These are phyloP conservation scores for Linyphia triangularis DNA, from an alignment of 2,888 invertebrate genomes.

Conservation along the genomic window DNA sequence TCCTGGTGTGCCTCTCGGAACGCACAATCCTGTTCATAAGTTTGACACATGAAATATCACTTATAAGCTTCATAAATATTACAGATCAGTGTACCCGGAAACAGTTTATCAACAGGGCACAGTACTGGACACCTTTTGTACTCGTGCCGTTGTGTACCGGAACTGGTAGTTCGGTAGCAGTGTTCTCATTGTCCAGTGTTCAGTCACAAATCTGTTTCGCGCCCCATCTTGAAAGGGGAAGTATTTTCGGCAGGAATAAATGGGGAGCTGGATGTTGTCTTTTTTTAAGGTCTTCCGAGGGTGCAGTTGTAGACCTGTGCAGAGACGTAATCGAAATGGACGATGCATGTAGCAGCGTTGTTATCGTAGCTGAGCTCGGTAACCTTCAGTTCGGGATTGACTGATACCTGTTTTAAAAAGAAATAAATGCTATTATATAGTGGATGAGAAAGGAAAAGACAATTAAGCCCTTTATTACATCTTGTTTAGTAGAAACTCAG, in stretches of 20 bases:
- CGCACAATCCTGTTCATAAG: constrained; percentile 24
- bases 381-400: constrained; percentile 95
- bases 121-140: constrained; percentile 30
- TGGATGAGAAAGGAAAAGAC: too few relatives aligned
- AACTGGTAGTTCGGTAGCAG: not conserved
- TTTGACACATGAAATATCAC: constrained; percentile 74
- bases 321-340: constrained; percentile 84
- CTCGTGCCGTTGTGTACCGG: constrained; percentile 27
- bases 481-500: too few relatives aligned
- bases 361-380: constrained; percentile 94
- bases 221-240: not conserved
- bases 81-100: constrained; percentile 7
- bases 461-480: too few relatives aligned
- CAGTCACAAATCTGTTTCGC: constrained; percentile 13
- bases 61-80: constrained; percentile 35
- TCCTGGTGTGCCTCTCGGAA: not conserved
- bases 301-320: constrained; percentile 84
- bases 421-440: not conserved
- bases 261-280: constrained; percentile 73
- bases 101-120: constrained; percentile 6
- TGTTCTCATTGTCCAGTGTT: not conserved
- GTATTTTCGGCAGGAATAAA: not conserved
- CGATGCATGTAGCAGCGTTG: constrained; percentile 91
- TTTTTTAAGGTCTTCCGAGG: constrained; percentile 84
- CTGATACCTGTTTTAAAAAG: constrained; percentile 84